These are phyloP conservation scores for Aricia artaxerxes DNA, from an alignment of 2,888 invertebrate genomes.

Conservation along the genomic window DNA sequence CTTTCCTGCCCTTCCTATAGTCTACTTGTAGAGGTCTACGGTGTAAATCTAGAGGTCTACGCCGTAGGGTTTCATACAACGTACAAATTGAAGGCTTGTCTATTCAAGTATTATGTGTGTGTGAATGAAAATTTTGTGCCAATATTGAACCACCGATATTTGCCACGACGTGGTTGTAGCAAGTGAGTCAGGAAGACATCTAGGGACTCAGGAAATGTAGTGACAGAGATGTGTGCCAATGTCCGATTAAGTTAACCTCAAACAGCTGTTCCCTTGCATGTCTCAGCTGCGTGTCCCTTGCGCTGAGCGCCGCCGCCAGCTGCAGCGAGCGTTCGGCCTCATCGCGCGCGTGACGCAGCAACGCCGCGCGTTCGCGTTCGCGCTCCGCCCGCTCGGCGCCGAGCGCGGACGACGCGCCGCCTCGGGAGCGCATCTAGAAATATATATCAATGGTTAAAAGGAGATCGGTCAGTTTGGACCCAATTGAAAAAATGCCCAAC, in stretches of 20 bases:
- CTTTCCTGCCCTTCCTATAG: too few species aligned
- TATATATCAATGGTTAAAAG: not conserved
- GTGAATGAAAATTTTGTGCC: too few species aligned
- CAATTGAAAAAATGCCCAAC: not conserved
- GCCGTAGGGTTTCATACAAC: too few species aligned
- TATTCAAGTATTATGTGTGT: too few species aligned
- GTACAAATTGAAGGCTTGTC: too few species aligned
- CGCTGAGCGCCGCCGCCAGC: slow-evolving; percentile 92
- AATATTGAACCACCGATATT: too few species aligned
- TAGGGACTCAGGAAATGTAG: too few species aligned
- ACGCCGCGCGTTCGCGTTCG: slow-evolving; percentile 93
- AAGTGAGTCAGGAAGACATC: too few species aligned
- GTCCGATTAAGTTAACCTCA: slow-evolving; percentile 77
- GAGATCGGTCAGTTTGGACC: not conserved
- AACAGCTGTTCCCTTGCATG: slow-evolving; percentile 92
- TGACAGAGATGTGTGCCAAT: too few species aligned
- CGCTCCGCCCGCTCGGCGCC: slow-evolving; percentile 84
- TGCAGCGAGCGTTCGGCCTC: slow-evolving; percentile 93
- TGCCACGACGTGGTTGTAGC: too few species aligned
- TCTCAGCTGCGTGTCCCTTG: slow-evolving; percentile 91
- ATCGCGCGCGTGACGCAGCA: slow-evolving; percentile 92
- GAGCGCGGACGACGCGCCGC: slow-evolving; percentile 86
- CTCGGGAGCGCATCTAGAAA: slow-evolving; percentile 83
- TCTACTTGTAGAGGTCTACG: too few species aligned
- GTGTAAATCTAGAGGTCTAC: too few species aligned